Conservation (phyloP, 2,888 invertebrate species). For the Miltochrista miniata region DNA sequence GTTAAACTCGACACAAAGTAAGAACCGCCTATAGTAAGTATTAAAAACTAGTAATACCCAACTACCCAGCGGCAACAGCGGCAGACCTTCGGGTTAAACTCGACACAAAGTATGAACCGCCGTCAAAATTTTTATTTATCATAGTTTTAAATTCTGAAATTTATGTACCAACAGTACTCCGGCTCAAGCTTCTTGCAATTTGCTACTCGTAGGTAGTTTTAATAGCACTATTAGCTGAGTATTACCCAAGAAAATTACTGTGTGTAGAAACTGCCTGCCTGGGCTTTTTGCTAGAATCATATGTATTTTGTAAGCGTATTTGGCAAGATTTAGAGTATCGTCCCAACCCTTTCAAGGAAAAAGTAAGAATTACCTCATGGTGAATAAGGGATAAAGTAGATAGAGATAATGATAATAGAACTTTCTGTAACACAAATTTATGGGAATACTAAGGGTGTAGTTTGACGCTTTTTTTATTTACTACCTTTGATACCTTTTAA, state of each 20-base stretch:
- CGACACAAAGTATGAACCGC: too few species aligned
- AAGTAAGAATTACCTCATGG: conserved; percentile 11
- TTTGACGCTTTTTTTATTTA: too few species aligned
- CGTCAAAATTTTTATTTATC: conserved; percentile 36
- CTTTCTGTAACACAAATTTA: conserved; percentile 1
- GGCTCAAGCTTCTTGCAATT: conserved; percentile 77
- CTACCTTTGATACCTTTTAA: too few species aligned
- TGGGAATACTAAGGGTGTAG: neutral
- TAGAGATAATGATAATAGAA: conserved; percentile 14
- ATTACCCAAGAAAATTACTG: conserved; percentile 75
- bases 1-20: too few species aligned
- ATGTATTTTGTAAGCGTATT: conserved; percentile 41
- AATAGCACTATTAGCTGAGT: conserved; percentile 72
- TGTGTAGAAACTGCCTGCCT: conserved; percentile 58
- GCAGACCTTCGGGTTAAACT: too few species aligned
- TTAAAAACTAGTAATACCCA: too few species aligned
- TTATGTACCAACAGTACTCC: conserved; percentile 67
- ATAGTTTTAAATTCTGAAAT: conserved; percentile 72
- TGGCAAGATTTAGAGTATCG: conserved; percentile 20
- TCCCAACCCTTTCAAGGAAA: conserved; percentile 30
- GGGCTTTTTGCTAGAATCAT: conserved; percentile 55
- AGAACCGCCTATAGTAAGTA: too few species aligned
- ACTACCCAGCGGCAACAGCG: conserved; percentile 12
- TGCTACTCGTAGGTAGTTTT: conserved; percentile 80
- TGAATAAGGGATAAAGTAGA: conserved; percentile 9